phyloP scores from a whole-genome alignment of 2,888 invertebrate species.

The Trissonchulus latispiculum region DNA sequence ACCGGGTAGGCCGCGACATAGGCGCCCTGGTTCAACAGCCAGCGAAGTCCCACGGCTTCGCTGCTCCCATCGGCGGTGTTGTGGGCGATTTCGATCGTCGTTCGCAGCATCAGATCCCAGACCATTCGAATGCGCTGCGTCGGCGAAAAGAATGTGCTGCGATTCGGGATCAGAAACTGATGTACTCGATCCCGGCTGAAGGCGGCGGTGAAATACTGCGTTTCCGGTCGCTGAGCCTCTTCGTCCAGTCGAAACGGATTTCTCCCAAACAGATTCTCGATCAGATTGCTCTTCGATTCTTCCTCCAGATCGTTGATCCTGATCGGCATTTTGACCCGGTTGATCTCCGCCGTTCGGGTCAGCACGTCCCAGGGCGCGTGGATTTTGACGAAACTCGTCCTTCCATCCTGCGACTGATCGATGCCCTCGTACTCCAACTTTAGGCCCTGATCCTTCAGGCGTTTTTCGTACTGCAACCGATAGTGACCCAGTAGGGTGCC shows the following conservation, averaged over 20 bases:
- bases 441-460: constrained; percentile 18
- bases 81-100: constrained; percentile 1
- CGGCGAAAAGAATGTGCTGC: constrained; percentile 18
- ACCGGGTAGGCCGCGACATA: constrained; percentile 19
- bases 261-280: background rate
- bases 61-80: background rate
- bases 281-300: background rate
- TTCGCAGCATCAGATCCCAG: constrained; percentile 20
- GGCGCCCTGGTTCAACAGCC: constrained; percentile 16
- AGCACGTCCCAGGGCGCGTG: constrained; percentile 20
- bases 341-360: constrained; percentile 18
- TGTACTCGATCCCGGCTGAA: constrained; percentile 56
- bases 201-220: constrained; percentile 64
- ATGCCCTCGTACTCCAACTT: constrained; percentile 22
- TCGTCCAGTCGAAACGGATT: constrained; percentile 13
- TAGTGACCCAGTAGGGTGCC: background rate
- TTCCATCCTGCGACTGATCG: constrained; percentile 18
- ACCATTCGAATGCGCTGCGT: constrained; percentile 22
- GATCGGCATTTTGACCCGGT: constrained; percentile 21
- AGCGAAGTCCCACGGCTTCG: constrained; percentile 18
- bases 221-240: constrained; percentile 48
- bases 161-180: constrained; percentile 17
- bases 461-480: constrained; percentile 20
- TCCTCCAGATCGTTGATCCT: background rate
- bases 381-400: constrained; percentile 19